Percentiles rank a stretch among this genome's conserved stretches.
phyloP scores from a whole-genome alignment of 2,797 vertebrate genomes.

The Triplophysa yarkandensis region DNA sequence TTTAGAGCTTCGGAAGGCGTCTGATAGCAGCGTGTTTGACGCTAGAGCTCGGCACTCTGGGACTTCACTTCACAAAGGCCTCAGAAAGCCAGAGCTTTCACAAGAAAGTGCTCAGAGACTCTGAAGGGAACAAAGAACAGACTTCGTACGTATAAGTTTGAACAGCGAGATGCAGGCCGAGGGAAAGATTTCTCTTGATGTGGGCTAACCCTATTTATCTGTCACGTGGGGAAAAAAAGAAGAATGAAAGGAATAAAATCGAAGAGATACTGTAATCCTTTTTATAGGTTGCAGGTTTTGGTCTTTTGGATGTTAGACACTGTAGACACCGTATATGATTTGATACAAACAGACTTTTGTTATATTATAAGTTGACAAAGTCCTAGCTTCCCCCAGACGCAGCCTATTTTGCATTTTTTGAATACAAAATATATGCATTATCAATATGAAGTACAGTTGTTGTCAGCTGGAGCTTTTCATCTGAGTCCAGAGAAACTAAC shows the following conservation, averaged over 20 bases:
- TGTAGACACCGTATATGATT: not conserved
- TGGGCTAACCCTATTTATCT: conserved; percentile 20
- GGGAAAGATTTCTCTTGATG: conserved; percentile 38
- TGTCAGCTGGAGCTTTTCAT: not conserved
- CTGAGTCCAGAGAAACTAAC: not conserved
- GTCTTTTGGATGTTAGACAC: not conserved
- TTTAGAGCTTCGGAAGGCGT: conserved; percentile 46
- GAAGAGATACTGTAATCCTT: not conserved
- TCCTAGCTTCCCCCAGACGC: too few species aligned
- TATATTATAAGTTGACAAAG: too few species aligned
- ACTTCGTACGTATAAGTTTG: conserved; percentile 21
- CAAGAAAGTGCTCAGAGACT: conserved; percentile 65
- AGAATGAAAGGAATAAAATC: not conserved
- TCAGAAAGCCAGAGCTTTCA: conserved; percentile 73
- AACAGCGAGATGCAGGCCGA: conserved; percentile 1
- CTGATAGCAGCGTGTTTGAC: conserved; percentile 40
- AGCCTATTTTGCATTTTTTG: too few species aligned
- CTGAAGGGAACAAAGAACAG: conserved; percentile 55
- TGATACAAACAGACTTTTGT: not conserved
- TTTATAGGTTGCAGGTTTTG: not conserved
- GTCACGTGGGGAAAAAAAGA: conserved; percentile 12
- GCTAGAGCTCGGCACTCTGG: conserved; percentile 37
- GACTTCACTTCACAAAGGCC: conserved; percentile 71
- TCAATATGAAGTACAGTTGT: too few species aligned
- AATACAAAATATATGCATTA: too few species aligned